Evolutionary conservation across 2,113 vertebrate species (phyloP).

Genomic region (Lasiurus borealis): DNA sequence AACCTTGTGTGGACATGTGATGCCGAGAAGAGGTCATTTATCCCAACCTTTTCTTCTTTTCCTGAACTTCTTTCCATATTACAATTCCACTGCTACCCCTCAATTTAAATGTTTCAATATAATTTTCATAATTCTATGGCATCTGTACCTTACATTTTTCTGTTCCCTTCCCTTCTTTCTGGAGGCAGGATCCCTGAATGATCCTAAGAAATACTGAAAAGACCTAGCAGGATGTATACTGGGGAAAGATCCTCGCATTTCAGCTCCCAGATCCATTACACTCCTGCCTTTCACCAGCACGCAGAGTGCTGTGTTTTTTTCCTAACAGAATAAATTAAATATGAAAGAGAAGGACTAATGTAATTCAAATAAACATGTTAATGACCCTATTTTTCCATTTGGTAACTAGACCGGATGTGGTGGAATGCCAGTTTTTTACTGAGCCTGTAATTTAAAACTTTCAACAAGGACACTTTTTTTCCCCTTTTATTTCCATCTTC

Average conservation of each 20-base stretch:
- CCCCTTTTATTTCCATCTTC: conserved; percentile 81
- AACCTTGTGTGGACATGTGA: not conserved
- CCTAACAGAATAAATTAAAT: conserved; percentile 82
- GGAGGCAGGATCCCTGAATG: conserved; percentile 18
- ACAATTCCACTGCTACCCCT: conserved; percentile 37
- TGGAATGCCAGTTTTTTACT: conserved; percentile 81
- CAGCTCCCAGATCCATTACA: conserved; percentile 76
- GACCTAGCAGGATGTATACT: conserved; percentile 49
- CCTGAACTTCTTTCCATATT: conserved; percentile 64
- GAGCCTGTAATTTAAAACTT: conserved; percentile 82
- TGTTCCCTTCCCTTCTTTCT: not conserved
- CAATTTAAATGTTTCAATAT: conserved; percentile 47
- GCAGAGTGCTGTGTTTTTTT: conserved; percentile 58
- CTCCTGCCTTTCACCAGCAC: conserved; percentile 63
- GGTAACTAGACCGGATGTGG: conserved; percentile 79
- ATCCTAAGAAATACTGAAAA: conserved; percentile 60
- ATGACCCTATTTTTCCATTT: conserved; percentile 82
- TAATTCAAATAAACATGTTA: conserved; percentile 82
- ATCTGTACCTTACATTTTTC: not conserved
- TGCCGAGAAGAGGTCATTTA: conserved; percentile 22
- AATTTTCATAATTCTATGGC: conserved; percentile 57
- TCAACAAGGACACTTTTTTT: conserved; percentile 79
- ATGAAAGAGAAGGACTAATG: conserved; percentile 78
- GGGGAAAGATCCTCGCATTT: conserved; percentile 73
- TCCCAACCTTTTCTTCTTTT: conserved; percentile 44